Conservation (phyloP, 2,888 invertebrate genomes). For the Scaptomyza parva region DNA sequence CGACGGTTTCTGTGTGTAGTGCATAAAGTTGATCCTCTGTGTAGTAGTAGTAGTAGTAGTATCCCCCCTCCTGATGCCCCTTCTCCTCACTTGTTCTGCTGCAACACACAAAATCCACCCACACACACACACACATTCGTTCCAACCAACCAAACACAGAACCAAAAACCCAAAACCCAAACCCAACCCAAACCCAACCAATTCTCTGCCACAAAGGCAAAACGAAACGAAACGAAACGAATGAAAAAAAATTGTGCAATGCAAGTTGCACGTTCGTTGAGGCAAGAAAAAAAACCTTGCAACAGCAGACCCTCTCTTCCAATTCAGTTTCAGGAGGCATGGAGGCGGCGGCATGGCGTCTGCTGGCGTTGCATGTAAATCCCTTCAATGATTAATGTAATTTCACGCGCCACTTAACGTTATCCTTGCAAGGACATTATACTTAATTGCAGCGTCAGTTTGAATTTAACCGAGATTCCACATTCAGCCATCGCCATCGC, state of each 20-base stretch:
- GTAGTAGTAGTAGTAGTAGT: no score
- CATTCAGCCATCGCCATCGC: no score
- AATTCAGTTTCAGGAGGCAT: neutral
- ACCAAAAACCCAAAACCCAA: neutral
- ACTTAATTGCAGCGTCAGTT: conserved; percentile 83
- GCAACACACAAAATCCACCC: conserved; percentile 13
- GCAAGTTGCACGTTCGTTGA: conserved; percentile 31
- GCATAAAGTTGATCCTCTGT: conserved; percentile 11
- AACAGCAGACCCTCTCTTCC: conserved; percentile 8
- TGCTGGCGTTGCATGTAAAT: conserved; percentile 72
- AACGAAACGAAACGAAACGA: no score
- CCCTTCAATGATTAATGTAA: conserved; percentile 84
- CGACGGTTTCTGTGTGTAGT: no score
- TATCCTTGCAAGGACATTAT: conserved; percentile 84
- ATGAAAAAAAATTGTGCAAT: conserved; percentile 10
- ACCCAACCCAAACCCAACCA: neutral
- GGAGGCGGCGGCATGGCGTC: neutral
- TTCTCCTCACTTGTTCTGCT: neutral
- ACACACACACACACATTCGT: neutral
- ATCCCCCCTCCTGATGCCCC: no score
- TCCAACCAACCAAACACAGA: no score
- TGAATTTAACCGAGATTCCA: conserved; percentile 77
- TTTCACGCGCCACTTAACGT: conserved; percentile 84
- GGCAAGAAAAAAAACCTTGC: neutral
- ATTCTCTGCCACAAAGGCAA: conserved; percentile 37